These are phyloP conservation scores for Lacanobia wlatinum DNA, from an alignment of 2,888 invertebrate species.

Conservation along the genomic window DNA sequence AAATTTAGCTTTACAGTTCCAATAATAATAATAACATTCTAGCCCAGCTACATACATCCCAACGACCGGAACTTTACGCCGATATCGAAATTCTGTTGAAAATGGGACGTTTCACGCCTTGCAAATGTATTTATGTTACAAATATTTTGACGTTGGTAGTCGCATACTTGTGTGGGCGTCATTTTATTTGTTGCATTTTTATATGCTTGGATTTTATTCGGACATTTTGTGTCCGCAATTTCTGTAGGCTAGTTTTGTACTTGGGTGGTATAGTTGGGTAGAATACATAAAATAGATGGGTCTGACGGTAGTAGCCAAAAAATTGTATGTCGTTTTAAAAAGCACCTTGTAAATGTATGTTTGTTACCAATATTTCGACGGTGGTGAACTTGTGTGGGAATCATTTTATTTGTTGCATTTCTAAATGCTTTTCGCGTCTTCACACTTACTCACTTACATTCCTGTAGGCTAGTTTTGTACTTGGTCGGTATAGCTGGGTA, in stretches of 20 bases:
- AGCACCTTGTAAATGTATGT: conserved; percentile 46
- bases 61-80: conserved; percentile 40
- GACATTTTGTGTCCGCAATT: conserved; percentile 19
- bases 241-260: neutral
- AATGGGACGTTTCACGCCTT: conserved; percentile 48
- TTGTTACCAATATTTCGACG: conserved; percentile 53
- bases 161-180: conserved; percentile 30
- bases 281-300: no score
- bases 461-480: neutral
- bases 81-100: conserved; percentile 55
- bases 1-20: no score
- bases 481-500: neutral
- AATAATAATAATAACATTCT: no score
- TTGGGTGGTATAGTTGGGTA: neutral
- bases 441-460: no score
- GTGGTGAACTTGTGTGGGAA: conserved; percentile 29
- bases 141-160: conserved; percentile 47
- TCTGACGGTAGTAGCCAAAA: no score
- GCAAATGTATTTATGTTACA: conserved; percentile 51
- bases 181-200: conserved; percentile 52
- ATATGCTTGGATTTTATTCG: conserved; percentile 42
- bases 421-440: conserved; percentile 27
- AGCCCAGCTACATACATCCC: conserved; percentile 31
- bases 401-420: conserved; percentile 51
- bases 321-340: no score